Base-by-base conservation (phyloP, 2,113 vertebrate genomes). In the Speoplatyrhinus poulsoni region DNA sequence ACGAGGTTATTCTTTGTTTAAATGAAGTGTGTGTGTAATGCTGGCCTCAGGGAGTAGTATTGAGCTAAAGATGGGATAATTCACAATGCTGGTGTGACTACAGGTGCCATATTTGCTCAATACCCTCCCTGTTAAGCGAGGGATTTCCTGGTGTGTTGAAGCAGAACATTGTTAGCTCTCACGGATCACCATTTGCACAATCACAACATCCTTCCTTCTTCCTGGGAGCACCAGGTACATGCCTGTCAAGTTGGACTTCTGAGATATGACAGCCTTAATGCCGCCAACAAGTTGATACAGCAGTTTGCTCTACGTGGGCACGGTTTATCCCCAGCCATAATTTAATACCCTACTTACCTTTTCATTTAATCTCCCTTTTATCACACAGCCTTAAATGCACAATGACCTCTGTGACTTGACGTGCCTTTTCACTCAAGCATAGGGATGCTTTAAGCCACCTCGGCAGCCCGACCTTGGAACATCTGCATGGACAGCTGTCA, bases 221-320 rank as follows among this genome's bases (percentile, higher is more conserved):
- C 13, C 49, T 50, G 3, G 49, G 11, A 11, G 13, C 49, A 13
- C 10, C 49, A 50, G 13, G 49, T 26, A 26, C 26, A 26, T 26
- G 26, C 26, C 26, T 26, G 26, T 50, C 49, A 50, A 13, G 49
- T 11, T 50, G 49, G 49, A 50, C 49, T 3, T 50, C 9, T 11
- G 49, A 50, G 49, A 50, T 50, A 11, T 50, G 3, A 50, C 7
- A 10, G 13, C 11, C 49, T 3, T 50, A 26, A 26, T 26, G 26
- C 26, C 26, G 2, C 2, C 55, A 26, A 16, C 15, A 36, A 26
- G 26, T 26, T 70, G 74, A 67, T 46, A 67, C 60, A 70, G 52
- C 64, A 65, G 68, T 57, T 75, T 67, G 5, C 50, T 72, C 72
- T 9, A 48, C 72, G 17, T 67, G 71, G 75, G 68, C 74, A 64